Evolutionary conservation across 2,113 vertebrate genomes (phyloP).

Genomic region (Bostrychus sinensis): DNA sequence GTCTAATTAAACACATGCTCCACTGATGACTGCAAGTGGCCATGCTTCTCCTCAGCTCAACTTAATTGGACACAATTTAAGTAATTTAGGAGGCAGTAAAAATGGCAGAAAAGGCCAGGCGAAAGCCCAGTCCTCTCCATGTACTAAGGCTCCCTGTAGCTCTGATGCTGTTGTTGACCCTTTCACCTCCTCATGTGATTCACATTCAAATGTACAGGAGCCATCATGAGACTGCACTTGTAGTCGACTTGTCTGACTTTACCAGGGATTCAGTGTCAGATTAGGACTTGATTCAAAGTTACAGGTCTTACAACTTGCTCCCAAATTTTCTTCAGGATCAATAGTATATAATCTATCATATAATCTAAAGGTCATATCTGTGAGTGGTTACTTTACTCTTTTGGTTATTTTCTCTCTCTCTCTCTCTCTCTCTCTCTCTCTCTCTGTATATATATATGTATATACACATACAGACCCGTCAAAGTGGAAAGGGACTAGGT

Average conservation of each 20-base stretch:
- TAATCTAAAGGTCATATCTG: too few relatives aligned
- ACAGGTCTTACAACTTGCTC: too few relatives aligned
- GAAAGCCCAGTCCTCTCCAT: slow-evolving; percentile 54
- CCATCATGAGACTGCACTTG: slow-evolving; percentile 2
- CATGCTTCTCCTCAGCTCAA: slow-evolving; percentile 61
- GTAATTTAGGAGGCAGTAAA: slow-evolving; percentile 76
- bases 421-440: too few relatives aligned
- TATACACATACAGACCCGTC: too few relatives aligned
- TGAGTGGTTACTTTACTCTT: too few relatives aligned
- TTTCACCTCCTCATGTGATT: slow-evolving; percentile 61
- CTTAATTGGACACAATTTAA: slow-evolving; percentile 78
- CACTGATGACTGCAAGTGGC: slow-evolving; percentile 52
- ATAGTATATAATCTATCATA: too few relatives aligned
- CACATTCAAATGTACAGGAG: slow-evolving; percentile 27
- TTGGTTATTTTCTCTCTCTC: too few relatives aligned
- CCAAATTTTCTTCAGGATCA: too few relatives aligned
- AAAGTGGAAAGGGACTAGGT: too few relatives aligned
- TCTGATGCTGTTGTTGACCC: slow-evolving; percentile 63
- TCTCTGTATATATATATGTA: too few relatives aligned
- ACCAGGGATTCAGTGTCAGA: background rate
- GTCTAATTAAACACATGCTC: slow-evolving; percentile 80
- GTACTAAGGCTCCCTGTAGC: slow-evolving; percentile 35
- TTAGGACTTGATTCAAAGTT: background rate
- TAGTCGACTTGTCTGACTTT: background rate
- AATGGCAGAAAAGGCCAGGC: slow-evolving; percentile 57